These are phyloP conservation scores for Rostratula benghalensis DNA, from an alignment of 2,113 vertebrate genomes.

Conservation along the genomic window DNA sequence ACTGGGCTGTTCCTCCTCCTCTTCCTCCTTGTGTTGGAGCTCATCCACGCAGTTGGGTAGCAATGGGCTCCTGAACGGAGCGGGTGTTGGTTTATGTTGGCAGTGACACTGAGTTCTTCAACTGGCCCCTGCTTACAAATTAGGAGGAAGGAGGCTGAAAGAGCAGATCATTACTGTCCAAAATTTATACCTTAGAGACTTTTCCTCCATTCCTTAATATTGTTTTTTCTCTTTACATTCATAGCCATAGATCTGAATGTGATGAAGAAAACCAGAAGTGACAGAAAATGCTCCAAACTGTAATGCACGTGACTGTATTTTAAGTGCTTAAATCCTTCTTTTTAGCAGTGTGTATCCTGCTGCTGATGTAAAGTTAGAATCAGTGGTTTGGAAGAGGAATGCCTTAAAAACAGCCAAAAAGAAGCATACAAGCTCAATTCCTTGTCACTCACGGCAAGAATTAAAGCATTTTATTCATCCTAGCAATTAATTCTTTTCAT, in stretches of 20 bases:
- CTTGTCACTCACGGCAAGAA: constrained; percentile 10
- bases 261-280: neutral
- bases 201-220: neutral
- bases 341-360: constrained; percentile 26
- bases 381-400: constrained; percentile 29
- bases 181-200: neutral
- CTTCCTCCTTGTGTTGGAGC: neutral
- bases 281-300: neutral
- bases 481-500: neutral
- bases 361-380: neutral
- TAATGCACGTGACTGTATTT: neutral
- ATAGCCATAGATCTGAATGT: neutral
- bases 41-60: neutral
- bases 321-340: constrained; percentile 19
- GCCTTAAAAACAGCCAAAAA: constrained; percentile 54
- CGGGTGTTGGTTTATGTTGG: neutral
- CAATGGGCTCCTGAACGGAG: neutral
- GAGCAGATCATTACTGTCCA: neutral
- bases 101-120: neutral
- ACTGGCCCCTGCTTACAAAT: neutral
- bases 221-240: neutral
- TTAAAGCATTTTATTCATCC: neutral
- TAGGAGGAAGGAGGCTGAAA: neutral
- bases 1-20: neutral
- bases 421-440: neutral